Percentiles rank a stretch among this genome's conserved stretches.
phyloP scores from a whole-genome alignment of 2,888 invertebrate species.

The Monoplex corrugatus region DNA sequence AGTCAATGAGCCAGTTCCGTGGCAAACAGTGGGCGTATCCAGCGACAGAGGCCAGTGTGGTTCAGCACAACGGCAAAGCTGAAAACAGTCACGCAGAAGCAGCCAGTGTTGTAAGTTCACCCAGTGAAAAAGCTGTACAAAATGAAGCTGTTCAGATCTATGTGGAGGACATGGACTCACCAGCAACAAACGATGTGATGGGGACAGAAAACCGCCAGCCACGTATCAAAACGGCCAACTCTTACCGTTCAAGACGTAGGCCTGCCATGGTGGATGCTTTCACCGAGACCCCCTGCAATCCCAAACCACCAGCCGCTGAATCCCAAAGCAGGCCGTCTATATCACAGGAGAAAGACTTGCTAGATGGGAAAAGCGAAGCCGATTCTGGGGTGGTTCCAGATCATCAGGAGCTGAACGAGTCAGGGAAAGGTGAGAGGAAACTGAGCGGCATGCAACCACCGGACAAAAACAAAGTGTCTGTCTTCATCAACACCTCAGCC shows the following conservation, averaged over 20 bases:
- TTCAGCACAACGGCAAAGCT: not conserved
- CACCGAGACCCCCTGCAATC: not conserved
- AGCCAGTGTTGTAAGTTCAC: not conserved
- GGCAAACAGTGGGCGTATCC: not conserved
- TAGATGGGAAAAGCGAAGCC: not conserved
- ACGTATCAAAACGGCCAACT: not conserved
- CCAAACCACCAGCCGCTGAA: not conserved
- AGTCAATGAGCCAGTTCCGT: not conserved
- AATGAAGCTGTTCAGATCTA: no score
- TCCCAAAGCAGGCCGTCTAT: not conserved
- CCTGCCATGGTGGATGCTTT: no score
- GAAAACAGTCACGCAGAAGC: not conserved
- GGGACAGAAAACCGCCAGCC: not conserved
- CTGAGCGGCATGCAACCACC: not conserved
- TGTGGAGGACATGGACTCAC: not conserved
- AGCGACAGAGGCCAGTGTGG: not conserved
- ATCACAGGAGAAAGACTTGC: not conserved
- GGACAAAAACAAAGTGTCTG: not conserved
- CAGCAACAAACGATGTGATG: not conserved
- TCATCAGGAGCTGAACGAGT: not conserved
- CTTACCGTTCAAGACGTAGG: not conserved
- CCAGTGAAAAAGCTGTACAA: not conserved
- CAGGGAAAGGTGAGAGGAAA: not conserved
- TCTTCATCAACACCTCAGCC: not conserved
- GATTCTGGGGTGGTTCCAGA: not conserved